Evolutionary conservation across 2,888 invertebrate species (phyloP), one percentile per base, ranked within the genome.

Genomic region (Boloria selene): DNA sequence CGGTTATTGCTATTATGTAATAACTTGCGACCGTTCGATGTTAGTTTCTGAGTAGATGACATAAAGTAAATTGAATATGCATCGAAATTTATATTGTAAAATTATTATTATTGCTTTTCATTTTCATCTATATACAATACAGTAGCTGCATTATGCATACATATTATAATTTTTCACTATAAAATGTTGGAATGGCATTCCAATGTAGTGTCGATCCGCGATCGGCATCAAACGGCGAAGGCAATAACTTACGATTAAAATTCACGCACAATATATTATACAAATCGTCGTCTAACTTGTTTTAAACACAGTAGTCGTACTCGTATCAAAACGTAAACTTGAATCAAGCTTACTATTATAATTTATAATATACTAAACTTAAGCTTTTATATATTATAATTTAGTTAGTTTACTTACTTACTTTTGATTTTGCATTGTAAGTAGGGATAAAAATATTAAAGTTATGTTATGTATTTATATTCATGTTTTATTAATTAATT

Each of bases 401-500:
- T n/a, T n/a, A n/a, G n/a, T n/a, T n/a, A n/a, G n/a, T n/a, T n/a
- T n/a, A n/a, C n/a, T n/a, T n/a, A n/a, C n/a, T n/a, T n/a, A n/a
- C n/a, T n/a, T n/a, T n/a, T n/a, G n/a, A n/a, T n/a, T n/a, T n/a
- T n/a, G n/a, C n/a, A n/a, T n/a, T n/a, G n/a, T n/a, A n/a, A n/a
- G n/a, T n/a, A n/a, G n/a, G 45, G 0, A 7, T 38, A 38, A 38
- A 38, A 38, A 38, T 10, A 26, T n/a, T n/a, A n/a, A 22, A 55
- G 10, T 6, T 22, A 22, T 22, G 18, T 18, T 55, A 44, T 44
- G 18, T 45, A 45, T 56, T 10, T 22, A 45, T n/a, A 44, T 56
- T 56, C 45, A 56, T 56, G 10, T 56, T 56, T 56, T 45, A 56
- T 56, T 56, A 45, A 26, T 56, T 38, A 38, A n/a, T 56, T 13